Evolutionary conservation across 2,113 vertebrate species (phyloP), one percentile per base, ranked within the genome.

Genomic region (Mesoclemmys tuberculata): DNA sequence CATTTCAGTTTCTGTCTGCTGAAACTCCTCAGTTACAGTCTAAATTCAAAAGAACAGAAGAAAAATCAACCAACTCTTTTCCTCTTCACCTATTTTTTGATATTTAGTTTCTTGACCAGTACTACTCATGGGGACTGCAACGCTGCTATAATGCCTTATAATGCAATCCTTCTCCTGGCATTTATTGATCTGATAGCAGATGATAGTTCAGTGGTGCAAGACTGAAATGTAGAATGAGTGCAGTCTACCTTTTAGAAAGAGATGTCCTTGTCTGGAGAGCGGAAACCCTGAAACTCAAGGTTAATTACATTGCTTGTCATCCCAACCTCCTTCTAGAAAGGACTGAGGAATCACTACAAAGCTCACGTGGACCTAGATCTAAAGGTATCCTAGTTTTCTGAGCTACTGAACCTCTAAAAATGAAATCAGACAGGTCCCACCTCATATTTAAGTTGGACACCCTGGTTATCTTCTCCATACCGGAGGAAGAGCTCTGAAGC

Each of bases 21-120:
- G 55, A 85, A 74, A 35, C 80, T 29, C 19, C 5, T 0, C 71
- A 90, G 54, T 4, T 24, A 8, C 44, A 85, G 16, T 81, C 10
- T n/a, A 24, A 90, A 48, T 64, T 78, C 61, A 46, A 85, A 87
- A 90, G 83, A n/a, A 26, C 38, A 75, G 24, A 92, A 22, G 35
- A 13, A 52, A 52, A 80, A 35, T 31, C 38, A 77, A 14, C 38
- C 84, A 31, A 35, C 29, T 90, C 84, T 85, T 14, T 85, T 35
- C 27, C 51, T 79, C 55, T 8, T 35, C 48, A 13, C 84, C 78
- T 64, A 54, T 87, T 58, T 78, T 41, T 64, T 48, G 18, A 74
- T 78, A 93, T 0, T 54, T 38, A 55, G 77, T 41, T 81, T 24
- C 71, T 85, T 78, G 26, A 71, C 80, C 55, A 86, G 46, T 56